Evolutionary conservation across 2,797 vertebrate species (phyloP).

Genomic region (Chromis chromis): DNA sequence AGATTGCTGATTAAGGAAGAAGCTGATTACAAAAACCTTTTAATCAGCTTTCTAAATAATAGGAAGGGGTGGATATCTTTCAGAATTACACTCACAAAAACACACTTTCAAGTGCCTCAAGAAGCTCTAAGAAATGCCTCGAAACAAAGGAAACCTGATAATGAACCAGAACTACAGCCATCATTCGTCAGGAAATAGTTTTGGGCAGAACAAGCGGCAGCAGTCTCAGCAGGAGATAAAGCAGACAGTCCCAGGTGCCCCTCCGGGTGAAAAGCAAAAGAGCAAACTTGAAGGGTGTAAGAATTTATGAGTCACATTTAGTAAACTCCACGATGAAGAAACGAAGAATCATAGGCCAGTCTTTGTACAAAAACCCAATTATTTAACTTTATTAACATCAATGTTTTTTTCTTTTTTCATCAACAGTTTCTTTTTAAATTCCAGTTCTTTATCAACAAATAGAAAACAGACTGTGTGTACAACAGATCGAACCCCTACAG

Average conservation of each 20-base stretch:
- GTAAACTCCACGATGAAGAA: conserved; percentile 30
- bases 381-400: conserved; percentile 99
- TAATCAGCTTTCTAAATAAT: not conserved
- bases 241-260: not conserved
- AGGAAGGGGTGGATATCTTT: not conserved
- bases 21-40: no score
- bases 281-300: not conserved
- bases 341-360: conserved; percentile 61
- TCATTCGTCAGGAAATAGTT: conserved; percentile 6
- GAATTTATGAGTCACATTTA: not conserved
- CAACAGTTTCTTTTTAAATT: conserved; percentile 86
- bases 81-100: not conserved
- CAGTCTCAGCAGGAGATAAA: conserved; percentile 21
- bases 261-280: not conserved
- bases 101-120: conserved; percentile 1
- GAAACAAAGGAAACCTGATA: conserved; percentile 8
- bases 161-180: not conserved
- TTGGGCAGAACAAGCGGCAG: not conserved
- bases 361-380: conserved; percentile 96
- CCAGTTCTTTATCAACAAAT: conserved; percentile 96
- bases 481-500: conserved; percentile 97
- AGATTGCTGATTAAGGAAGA: no score
- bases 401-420: conserved; percentile 85
- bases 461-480: conserved; percentile 99
- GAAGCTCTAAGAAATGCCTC: conserved; percentile 1